Evolutionary conservation across 2,113 vertebrate species (phyloP), one percentile per base, ranked within the genome.

Genomic region (Urocitellus parryii): DNA sequence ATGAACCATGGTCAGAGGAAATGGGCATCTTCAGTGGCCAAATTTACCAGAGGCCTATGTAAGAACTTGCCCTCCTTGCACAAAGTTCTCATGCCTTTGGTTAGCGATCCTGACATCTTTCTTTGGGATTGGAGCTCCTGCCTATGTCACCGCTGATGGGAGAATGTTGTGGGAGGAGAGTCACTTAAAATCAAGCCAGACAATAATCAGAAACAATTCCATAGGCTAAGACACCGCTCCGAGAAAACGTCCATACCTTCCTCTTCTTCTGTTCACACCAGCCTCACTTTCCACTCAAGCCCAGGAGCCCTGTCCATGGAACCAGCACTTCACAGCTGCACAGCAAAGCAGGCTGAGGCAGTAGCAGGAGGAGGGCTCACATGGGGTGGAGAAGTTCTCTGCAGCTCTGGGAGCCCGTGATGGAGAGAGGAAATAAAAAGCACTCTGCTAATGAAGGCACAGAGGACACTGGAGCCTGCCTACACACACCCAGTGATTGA

Each of bases 41-140:
- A 25, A 25, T 45, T 27, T n/a, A 13, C 27, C 8, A 4, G 32
- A 17, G 5, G 29, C 2, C 67, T 11, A 14, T 8, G 6, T 17
- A 45, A 84, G 45, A 24, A 22, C 27, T 1, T 17, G 3, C 27
- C 8, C 8, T 29, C 32, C 58, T 39, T 56, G 65, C 45, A 39
- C 29, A 48, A 45, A 34, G 2, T 34, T 39, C 18, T 1, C n/a
- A 32, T 34, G 27, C 16, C 27, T 61, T 68, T 13, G 5, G 22
- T 13, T n/a, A 18, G 9, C 0, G 4, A 0, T 0, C 22, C 8
- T 1, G 12, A 1, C 1, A 0, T 18, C n/a, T 61, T 39, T 37
- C 68, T 79, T 74, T 22, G 10, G 27, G 9, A 4, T 5, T 6
- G 9, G 37, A 61, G 70, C 68, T 16, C 51, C 68, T 29, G 39